phyloP scores from a whole-genome alignment of 2,113 vertebrate species.

The Sylvilagus bachmani region DNA sequence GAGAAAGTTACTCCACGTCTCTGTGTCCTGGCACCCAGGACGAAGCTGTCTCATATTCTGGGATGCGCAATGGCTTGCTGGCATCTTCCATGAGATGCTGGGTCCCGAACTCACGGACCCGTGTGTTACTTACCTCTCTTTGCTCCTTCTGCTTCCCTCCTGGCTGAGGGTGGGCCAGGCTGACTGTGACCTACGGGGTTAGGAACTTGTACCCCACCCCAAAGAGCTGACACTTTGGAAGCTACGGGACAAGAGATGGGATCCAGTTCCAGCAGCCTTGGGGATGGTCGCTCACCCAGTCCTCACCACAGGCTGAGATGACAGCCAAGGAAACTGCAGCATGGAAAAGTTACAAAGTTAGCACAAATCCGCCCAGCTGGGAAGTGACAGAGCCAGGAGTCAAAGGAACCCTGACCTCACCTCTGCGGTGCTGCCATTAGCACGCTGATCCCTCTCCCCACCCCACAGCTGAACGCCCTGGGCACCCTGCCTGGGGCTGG shows the following conservation, averaged over 20 bases:
- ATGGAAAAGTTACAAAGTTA: background rate
- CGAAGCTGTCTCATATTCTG: background rate
- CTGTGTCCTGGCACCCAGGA: background rate
- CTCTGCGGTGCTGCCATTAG: fast-evolving
- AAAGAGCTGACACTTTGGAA: background rate
- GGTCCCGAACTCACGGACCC: background rate
- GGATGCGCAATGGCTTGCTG: background rate
- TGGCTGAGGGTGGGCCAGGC: background rate
- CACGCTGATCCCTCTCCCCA: too few species aligned
- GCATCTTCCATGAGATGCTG: background rate
- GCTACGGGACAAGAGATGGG: background rate
- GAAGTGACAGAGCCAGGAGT: background rate
- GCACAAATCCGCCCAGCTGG: background rate
- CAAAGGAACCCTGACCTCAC: background rate
- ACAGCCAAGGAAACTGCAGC: background rate
- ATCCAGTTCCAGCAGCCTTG: background rate
- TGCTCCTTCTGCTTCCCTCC: background rate
- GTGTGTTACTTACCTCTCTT: background rate
- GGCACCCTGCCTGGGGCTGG: background rate
- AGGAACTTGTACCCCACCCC: background rate
- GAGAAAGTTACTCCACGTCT: background rate
- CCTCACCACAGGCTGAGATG: background rate
- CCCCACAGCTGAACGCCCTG: background rate
- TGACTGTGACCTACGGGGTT: background rate
- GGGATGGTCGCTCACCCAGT: background rate